These are phyloP conservation scores for Lates calcarifer DNA, from an alignment of 2,113 vertebrate species.

Conservation along the genomic window DNA sequence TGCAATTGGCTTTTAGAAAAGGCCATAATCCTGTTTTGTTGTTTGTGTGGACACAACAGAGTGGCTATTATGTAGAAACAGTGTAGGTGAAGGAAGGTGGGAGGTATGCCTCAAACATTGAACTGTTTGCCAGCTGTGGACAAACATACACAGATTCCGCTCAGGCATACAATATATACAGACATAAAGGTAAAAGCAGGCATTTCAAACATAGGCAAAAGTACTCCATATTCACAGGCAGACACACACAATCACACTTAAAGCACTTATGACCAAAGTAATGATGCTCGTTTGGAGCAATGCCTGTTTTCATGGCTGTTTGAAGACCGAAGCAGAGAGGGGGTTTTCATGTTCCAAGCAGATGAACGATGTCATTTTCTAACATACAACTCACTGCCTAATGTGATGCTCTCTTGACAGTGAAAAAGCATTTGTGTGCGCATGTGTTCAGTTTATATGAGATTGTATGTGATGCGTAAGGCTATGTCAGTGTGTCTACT, in stretches of 20 bases:
- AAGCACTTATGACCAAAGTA: background rate
- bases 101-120: slow-evolving; percentile 29
- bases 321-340: background rate
- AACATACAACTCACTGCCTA: background rate
- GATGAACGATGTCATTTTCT: slow-evolving; percentile 22
- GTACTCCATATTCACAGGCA: background rate
- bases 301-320: slow-evolving; percentile 6
- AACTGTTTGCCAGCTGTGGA: slow-evolving; percentile 1
- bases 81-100: slow-evolving; percentile 53
- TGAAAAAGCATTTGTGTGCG: background rate
- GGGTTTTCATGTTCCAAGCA: slow-evolving; percentile 11
- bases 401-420: background rate
- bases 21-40: slow-evolving; percentile 13
- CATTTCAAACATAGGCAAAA: background rate
- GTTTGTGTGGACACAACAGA: slow-evolving; percentile 32
- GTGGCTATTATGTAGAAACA: slow-evolving; percentile 23
- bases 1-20: slow-evolving; percentile 7
- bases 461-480: background rate
- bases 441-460: slow-evolving; percentile 5
- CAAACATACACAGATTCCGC: slow-evolving; percentile 21
- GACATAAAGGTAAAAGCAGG: background rate
- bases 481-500: background rate
- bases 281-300: slow-evolving; percentile 5
- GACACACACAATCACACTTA: background rate
- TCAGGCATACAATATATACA: background rate